phyloP scores from a whole-genome alignment of 2,797 vertebrate species.

The Numenius phaeopus region DNA sequence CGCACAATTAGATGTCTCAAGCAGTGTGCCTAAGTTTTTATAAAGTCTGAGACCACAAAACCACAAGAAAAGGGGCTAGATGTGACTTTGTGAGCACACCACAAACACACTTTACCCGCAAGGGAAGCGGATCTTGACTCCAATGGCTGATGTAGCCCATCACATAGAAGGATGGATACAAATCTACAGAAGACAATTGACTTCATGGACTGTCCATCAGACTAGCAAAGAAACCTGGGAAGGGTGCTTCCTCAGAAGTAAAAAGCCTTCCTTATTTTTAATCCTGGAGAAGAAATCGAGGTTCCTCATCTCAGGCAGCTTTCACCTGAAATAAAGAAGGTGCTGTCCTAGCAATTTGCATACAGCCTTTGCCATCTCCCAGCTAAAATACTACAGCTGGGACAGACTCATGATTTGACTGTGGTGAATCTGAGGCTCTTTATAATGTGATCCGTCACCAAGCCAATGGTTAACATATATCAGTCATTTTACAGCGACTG shows the following conservation, averaged over 20 bases:
- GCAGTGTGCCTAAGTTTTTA: neutral
- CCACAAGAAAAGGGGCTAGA: neutral
- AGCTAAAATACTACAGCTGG: neutral
- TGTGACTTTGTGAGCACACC: neutral
- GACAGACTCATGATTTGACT: neutral
- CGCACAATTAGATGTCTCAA: neutral
- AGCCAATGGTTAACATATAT: neutral
- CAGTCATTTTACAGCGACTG: neutral
- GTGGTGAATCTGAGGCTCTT: neutral
- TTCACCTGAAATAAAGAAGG: neutral
- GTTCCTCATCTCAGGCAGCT: neutral
- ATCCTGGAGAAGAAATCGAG: neutral
- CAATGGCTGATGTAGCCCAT: neutral
- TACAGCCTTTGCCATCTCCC: neutral
- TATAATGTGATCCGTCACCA: neutral
- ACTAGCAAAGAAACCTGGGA: neutral
- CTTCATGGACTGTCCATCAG: neutral
- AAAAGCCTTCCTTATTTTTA: neutral
- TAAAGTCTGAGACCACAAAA: neutral
- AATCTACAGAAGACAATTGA: neutral
- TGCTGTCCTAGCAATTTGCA: neutral
- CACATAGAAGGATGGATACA: neutral
- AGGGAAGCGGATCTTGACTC: neutral
- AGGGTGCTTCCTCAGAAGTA: neutral
- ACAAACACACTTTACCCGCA: fast-evolving